phyloP scores from a whole-genome alignment of 2,113 vertebrate species.

The Brachyistius frenatus region DNA sequence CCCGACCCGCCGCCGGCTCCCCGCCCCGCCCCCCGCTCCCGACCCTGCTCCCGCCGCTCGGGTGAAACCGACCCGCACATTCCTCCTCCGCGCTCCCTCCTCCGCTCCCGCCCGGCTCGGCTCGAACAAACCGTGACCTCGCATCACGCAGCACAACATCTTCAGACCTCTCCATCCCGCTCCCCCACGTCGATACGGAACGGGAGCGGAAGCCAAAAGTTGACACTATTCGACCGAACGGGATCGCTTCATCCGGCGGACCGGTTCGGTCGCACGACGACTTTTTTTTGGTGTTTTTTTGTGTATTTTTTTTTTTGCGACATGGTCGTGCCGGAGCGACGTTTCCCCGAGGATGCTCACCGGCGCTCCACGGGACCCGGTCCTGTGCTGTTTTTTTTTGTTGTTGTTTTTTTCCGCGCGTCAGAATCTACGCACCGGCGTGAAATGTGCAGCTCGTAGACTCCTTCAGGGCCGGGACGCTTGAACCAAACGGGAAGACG shows the following conservation, averaged over 20 bases:
- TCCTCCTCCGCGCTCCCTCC: slow-evolving; percentile 51
- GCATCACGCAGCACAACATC: slow-evolving; percentile 46
- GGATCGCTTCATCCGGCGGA: slow-evolving; percentile 14
- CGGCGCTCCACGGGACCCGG: slow-evolving; percentile 33
- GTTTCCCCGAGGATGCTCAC: slow-evolving; percentile 33
- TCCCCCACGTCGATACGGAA: slow-evolving; percentile 43
- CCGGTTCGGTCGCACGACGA: neutral
- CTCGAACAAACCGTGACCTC: slow-evolving; percentile 36
- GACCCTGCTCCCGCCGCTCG: neutral
- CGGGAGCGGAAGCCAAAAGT: slow-evolving; percentile 64
- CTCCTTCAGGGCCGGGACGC: slow-evolving; percentile 41
- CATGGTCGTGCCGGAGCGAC: neutral
- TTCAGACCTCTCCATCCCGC: slow-evolving; percentile 38
- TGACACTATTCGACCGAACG: slow-evolving; percentile 60
- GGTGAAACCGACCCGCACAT: slow-evolving; percentile 66
- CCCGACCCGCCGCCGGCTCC: neutral
- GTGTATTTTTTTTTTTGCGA: too few relatives aligned
- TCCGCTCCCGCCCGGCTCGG: slow-evolving; percentile 50
- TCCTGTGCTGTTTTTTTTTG: slow-evolving; percentile 54
- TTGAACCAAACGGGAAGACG: slow-evolving; percentile 48
- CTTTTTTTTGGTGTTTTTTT: too few relatives aligned
- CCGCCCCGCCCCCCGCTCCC: neutral
- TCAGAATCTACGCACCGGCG: slow-evolving; percentile 67
- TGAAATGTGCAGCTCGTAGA: slow-evolving; percentile 48
- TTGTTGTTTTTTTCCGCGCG: slow-evolving; percentile 19